Evolutionary conservation across 2,888 invertebrate genomes (phyloP).

Genomic region (Formica aserva): DNA sequence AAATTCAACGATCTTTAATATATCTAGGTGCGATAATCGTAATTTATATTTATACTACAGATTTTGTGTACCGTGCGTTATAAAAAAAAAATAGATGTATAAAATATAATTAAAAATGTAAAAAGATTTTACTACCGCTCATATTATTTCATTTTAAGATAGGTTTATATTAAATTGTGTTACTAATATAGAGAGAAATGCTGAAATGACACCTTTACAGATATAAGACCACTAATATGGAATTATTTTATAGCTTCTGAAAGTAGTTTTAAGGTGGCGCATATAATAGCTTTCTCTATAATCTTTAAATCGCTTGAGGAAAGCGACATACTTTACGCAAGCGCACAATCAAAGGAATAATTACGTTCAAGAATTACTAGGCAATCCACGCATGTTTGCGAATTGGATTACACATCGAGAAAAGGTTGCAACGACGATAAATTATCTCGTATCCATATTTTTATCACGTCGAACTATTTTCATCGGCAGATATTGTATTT

Average conservation of each 20-base stretch:
- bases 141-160: not conserved
- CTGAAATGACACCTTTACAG: not conserved
- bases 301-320: slow-evolving; percentile 24
- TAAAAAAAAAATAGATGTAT: not conserved
- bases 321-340: slow-evolving; percentile 11
- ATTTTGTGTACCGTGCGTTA: not conserved
- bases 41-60: not conserved
- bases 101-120: not conserved
- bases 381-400: not conserved
- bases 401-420: not conserved
- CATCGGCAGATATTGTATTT: slow-evolving; percentile 2
- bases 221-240: not conserved
- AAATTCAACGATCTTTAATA: not conserved
- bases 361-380: not conserved
- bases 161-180: not conserved
- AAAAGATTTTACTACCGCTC: not conserved
- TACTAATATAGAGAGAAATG: not conserved
- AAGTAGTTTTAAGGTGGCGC: not conserved
- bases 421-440: not conserved
- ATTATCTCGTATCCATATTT: slow-evolving; percentile 3
- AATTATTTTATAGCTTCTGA: slow-evolving; percentile 2
- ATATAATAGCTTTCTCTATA: slow-evolving; percentile 29
- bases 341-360: not conserved
- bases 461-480: slow-evolving; percentile 27
- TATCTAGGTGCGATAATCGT: not conserved